phyloP scores from a whole-genome alignment of 2,888 invertebrate genomes.

The Lysandra coridon region DNA sequence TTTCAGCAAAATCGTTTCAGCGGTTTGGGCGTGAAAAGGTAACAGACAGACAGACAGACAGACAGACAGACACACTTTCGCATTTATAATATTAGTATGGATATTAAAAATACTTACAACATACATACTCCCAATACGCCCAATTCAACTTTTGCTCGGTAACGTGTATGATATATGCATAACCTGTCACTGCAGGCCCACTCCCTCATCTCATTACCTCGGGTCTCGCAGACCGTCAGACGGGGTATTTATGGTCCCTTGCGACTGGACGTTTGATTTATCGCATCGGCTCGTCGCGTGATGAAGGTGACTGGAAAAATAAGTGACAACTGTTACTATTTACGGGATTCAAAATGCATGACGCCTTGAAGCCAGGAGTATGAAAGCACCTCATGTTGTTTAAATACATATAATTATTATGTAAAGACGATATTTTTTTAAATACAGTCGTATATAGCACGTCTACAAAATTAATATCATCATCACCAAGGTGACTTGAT shows the following conservation, averaged over 20 bases:
- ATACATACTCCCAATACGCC: not conserved
- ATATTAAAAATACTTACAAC: not conserved
- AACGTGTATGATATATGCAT: constrained; percentile 10
- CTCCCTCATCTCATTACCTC: constrained; percentile 28
- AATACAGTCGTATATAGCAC: too few relatives aligned
- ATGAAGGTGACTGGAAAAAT: constrained; percentile 14
- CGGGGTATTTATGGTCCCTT: constrained; percentile 8
- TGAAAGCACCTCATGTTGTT: too few relatives aligned
- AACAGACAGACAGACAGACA: too few relatives aligned
- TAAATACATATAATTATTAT: too few relatives aligned
- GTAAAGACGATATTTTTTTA: too few relatives aligned
- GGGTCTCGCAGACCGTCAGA: constrained; percentile 9
- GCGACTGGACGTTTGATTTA: constrained; percentile 22
- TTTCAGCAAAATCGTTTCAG: too few relatives aligned
- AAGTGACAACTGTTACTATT: constrained; percentile 1
- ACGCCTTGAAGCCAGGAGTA: not conserved
- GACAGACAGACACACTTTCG: too few relatives aligned
- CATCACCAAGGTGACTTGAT: too few relatives aligned
- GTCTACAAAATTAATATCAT: too few relatives aligned
- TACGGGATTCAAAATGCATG: not conserved
- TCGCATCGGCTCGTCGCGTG: not conserved
- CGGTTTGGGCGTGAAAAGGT: too few relatives aligned
- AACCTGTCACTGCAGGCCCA: constrained; percentile 17
- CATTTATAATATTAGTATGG: too few relatives aligned
- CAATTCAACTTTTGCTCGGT: not conserved